phyloP scores from a whole-genome alignment of 2,888 invertebrate genomes.

The Crepidodera aurea region DNA sequence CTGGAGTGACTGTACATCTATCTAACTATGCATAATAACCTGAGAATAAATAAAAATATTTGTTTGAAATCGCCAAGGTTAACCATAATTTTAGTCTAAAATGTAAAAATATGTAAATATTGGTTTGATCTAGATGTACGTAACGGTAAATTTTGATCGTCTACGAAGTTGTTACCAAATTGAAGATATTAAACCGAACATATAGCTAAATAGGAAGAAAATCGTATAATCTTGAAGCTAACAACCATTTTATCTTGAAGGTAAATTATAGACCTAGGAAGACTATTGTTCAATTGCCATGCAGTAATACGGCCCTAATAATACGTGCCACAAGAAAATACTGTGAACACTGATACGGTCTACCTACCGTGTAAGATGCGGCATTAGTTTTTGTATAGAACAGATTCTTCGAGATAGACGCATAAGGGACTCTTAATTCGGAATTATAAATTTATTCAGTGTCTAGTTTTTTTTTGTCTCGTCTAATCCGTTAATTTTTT shows the following conservation, averaged over 20 bases:
- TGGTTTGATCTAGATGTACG: too few relatives aligned
- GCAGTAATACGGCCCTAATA: constrained; percentile 46
- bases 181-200: neutral
- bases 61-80: too few relatives aligned
- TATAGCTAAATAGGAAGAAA: constrained; percentile 14
- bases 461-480: too few relatives aligned
- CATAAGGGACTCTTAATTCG: neutral
- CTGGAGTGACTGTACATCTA: too few relatives aligned
- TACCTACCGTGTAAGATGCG: constrained; percentile 25
- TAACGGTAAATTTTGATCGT: too few relatives aligned
- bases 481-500: too few relatives aligned
- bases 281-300: constrained; percentile 55
- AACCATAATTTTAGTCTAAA: too few relatives aligned
- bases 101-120: too few relatives aligned
- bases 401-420: constrained; percentile 2
- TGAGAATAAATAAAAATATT: too few relatives aligned
- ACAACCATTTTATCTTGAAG: constrained; percentile 51
- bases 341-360: constrained; percentile 32
- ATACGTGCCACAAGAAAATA: constrained; percentile 36
- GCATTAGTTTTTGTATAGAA: constrained; percentile 13
- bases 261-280: constrained; percentile 53
- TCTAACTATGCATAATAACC: too few relatives aligned
- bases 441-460: neutral
- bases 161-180: too few relatives aligned
- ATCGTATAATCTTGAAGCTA: constrained; percentile 49